These are phyloP conservation scores for Amphiduros pacificus DNA, from an alignment of 2,888 invertebrate genomes.

Conservation along the genomic window DNA sequence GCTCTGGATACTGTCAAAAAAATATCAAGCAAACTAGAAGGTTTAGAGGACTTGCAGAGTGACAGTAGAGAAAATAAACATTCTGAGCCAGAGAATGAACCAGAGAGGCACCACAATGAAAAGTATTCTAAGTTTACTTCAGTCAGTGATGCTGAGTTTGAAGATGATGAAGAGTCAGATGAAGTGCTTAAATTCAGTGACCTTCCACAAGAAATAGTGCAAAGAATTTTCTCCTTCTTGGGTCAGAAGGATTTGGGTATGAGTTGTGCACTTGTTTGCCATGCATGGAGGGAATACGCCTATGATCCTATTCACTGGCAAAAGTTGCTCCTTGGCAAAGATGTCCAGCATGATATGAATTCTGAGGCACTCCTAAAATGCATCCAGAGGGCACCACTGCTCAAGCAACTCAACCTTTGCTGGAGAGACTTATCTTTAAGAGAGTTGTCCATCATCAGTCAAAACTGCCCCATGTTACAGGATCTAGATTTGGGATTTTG, in stretches of 20 bases:
- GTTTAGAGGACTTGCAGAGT: no score
- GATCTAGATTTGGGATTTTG: not conserved
- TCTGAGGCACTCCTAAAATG: not conserved
- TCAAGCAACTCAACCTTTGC: not conserved
- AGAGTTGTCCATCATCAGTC: no score
- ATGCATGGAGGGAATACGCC: not conserved
- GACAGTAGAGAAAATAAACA: no score
- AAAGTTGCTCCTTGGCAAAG: not conserved
- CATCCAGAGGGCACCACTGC: not conserved
- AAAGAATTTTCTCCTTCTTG: conserved; percentile 1
- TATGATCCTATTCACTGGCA: conserved; percentile 4
- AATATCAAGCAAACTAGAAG: no score
- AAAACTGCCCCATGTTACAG: not conserved
- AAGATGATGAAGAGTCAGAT: no score
- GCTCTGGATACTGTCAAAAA: no score
- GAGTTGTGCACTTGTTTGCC: not conserved
- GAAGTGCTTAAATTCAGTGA: no score
- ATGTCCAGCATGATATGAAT: not conserved
- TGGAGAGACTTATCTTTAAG: no score
- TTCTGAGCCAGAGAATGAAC: no score
- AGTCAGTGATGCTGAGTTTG: no score
- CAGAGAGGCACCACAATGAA: no score
- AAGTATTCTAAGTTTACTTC: no score
- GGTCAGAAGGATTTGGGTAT: not conserved
- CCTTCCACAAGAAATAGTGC: conserved; percentile 2